These are phyloP conservation scores for Drosophila repletoides DNA, from an alignment of 1,140 invertebrate species.

Conservation along the genomic window DNA sequence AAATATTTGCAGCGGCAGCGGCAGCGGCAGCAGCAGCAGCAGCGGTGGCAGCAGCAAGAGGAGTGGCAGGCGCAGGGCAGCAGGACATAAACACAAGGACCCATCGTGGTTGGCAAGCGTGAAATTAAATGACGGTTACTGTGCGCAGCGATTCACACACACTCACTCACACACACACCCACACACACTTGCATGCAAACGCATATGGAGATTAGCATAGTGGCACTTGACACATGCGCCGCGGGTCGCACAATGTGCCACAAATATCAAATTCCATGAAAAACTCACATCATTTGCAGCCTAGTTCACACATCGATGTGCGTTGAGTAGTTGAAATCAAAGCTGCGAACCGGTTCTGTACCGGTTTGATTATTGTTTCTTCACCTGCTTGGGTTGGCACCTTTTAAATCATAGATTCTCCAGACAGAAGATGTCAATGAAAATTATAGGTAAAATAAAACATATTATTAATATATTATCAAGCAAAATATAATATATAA, in stretches of 20 bases:
- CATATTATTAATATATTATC: too few species aligned
- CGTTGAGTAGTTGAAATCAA: too few species aligned
- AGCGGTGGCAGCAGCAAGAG: slow-evolving; percentile 9
- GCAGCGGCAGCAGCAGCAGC: slow-evolving; percentile 18
- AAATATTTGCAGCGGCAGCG: slow-evolving; percentile 33
- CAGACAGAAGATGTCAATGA: too few species aligned
- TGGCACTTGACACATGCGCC: slow-evolving; percentile 21
- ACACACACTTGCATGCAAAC: neutral
- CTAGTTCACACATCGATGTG: too few species aligned
- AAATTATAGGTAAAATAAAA: too few species aligned
- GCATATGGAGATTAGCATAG: neutral
- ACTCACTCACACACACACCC: neutral
- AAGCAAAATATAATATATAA: too few species aligned
- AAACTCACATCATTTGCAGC: too few species aligned
- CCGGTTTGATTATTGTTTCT: too few species aligned
- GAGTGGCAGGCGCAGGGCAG: neutral
- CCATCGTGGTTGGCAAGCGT: slow-evolving; percentile 39
- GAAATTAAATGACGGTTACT: slow-evolving; percentile 56
- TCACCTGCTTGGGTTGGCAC: too few species aligned
- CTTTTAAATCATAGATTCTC: too few species aligned
- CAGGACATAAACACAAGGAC: neutral
- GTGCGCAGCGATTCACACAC: slow-evolving; percentile 20
- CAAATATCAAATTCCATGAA: slow-evolving; percentile 5
- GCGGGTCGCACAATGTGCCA: slow-evolving; percentile 24
- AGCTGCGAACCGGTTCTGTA: too few species aligned